A percentile compares a stretch with the other conserved stretches of the same genome.
Evolutionary conservation across 2,888 invertebrate genomes (phyloP).

Genomic region (Creontiades dilutus): DNA sequence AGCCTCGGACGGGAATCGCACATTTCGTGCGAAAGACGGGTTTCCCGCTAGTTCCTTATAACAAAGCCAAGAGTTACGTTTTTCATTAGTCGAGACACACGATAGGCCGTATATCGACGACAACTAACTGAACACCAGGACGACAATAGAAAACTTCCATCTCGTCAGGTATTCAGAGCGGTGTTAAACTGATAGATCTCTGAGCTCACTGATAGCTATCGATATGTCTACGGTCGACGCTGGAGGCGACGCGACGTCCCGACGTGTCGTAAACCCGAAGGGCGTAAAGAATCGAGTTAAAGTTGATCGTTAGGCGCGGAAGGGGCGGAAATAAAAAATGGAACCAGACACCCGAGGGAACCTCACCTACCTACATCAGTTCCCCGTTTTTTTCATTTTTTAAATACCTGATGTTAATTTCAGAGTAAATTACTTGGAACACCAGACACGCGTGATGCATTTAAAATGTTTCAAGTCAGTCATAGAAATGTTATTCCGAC

Average conservation of each 20-base stretch:
- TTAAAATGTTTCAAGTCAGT: background rate
- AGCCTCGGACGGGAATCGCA: no score
- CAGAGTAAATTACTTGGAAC: background rate
- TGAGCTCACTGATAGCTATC: constrained; percentile 44
- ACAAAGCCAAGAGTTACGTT: background rate
- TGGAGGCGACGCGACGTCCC: constrained; percentile 54
- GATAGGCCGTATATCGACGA: background rate
- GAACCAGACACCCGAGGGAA: constrained; percentile 59
- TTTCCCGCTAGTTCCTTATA: no score
- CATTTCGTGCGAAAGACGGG: no score
- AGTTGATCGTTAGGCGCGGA: constrained; percentile 47
- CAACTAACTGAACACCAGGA: background rate
- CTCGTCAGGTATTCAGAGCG: constrained; percentile 41
- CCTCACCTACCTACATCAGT: constrained; percentile 9
- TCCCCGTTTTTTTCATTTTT: background rate
- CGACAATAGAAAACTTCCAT: constrained; percentile 1
- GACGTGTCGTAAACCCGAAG: constrained; percentile 52
- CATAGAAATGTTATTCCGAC: background rate
- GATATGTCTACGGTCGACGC: constrained; percentile 53
- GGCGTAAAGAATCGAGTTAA: constrained; percentile 64
- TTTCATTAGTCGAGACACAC: background rate
- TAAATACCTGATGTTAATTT: constrained; percentile 31
- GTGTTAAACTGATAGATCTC: constrained; percentile 63
- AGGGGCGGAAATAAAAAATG: constrained; percentile 44
- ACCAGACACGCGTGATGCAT: background rate